Conservation (phyloP, 2,113 vertebrate genomes). For the Aplodontia rufa region DNA sequence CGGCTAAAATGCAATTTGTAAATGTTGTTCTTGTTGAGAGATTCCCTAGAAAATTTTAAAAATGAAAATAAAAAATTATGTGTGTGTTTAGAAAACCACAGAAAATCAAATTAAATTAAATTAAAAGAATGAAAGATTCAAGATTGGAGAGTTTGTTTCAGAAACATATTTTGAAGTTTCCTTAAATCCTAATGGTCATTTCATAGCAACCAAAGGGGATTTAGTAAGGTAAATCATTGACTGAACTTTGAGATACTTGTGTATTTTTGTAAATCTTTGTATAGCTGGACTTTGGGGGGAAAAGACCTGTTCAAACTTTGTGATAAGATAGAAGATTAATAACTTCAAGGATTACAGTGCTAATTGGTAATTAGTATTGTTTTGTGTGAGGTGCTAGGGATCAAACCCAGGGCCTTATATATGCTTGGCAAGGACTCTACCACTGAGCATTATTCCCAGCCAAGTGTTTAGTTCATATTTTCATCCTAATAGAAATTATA, state of each 20-base stretch:
- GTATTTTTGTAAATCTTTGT: neutral
- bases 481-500: neutral
- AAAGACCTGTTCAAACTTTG: neutral
- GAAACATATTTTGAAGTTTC: neutral
- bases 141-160: neutral
- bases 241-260: neutral
- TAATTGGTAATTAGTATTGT: neutral
- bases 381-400: neutral
- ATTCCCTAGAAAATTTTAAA: neutral
- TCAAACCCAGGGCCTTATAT: neutral
- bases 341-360: neutral
- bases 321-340: neutral
- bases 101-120: neutral
- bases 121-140: neutral
- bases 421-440: neutral
- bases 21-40: neutral
- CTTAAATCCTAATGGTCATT: neutral
- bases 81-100: neutral
- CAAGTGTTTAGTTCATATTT: neutral
- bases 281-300: neutral
- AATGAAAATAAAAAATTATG: neutral
- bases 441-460: neutral
- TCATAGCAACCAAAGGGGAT: neutral
- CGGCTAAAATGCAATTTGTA: neutral
- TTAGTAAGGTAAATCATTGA: neutral